These are phyloP conservation scores for Microplitis deprimator DNA, from an alignment of 2,888 invertebrate species.

Conservation along the genomic window DNA sequence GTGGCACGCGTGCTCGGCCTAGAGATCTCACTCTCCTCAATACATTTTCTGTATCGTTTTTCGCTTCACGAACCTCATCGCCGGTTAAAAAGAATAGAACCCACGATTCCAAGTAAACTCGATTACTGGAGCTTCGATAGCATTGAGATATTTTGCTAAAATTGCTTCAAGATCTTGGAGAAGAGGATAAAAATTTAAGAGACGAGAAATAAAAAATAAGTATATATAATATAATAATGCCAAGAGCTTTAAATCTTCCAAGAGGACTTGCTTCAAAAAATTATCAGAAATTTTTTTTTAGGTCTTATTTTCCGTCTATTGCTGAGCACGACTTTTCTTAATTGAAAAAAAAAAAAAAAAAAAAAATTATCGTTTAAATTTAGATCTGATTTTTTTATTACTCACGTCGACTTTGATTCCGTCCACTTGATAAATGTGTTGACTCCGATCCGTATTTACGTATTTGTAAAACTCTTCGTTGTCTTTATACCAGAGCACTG, in stretches of 20 bases:
- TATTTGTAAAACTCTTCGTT: slow-evolving; percentile 73
- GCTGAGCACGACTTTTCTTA: neutral
- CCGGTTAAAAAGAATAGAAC: slow-evolving; percentile 17
- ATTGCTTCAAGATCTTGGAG: slow-evolving; percentile 4
- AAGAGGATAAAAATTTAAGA: neutral
- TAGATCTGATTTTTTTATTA: slow-evolving; percentile 37
- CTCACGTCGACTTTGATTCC: slow-evolving; percentile 71
- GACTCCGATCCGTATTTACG: slow-evolving; percentile 65
- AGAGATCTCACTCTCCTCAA: neutral
- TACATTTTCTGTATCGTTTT: slow-evolving; percentile 19
- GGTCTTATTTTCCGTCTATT: neutral
- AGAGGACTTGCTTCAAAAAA: neutral
- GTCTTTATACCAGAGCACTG: slow-evolving; percentile 74
- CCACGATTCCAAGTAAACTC: slow-evolving; percentile 7
- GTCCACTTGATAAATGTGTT: slow-evolving; percentile 66
- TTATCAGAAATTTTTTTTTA: neutral
- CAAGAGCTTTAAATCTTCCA: neutral
- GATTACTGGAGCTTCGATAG: slow-evolving; percentile 16
- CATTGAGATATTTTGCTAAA: slow-evolving; percentile 12
- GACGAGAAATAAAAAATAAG: neutral
- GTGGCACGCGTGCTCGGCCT: slow-evolving; percentile 11
- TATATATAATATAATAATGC: neutral
- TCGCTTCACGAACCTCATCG: slow-evolving; percentile 14
- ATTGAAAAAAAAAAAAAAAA: neutral
- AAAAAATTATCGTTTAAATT: neutral